Percentiles rank a stretch among this genome's conserved stretches.
Evolutionary conservation across 1,140 invertebrate genomes (phyloP).

Genomic region (Pinna nobilis): DNA sequence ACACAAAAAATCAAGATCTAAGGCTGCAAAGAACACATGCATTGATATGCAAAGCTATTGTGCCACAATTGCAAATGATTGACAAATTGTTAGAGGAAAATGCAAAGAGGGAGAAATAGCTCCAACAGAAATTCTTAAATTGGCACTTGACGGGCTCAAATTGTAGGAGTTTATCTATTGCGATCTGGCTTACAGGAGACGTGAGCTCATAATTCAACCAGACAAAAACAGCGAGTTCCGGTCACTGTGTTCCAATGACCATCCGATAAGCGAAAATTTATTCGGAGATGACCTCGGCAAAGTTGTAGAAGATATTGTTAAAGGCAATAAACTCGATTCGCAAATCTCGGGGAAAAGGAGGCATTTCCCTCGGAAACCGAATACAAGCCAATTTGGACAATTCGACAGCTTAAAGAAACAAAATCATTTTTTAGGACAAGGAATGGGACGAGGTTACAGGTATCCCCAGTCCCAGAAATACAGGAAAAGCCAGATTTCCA

Average conservation of each 20-base stretch:
- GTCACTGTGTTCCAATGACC: not conserved
- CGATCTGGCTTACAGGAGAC: not conserved
- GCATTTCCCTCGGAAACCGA: not conserved
- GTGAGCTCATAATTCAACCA: not conserved
- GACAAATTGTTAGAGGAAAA: not conserved
- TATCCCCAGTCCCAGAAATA: not conserved
- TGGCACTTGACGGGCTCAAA: not conserved
- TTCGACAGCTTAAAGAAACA: not conserved
- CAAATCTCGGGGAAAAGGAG: not conserved
- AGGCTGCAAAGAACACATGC: constrained; percentile 5
- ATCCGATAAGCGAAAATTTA: not conserved
- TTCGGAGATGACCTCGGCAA: not conserved
- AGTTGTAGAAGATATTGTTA: not conserved
- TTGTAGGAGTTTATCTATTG: not conserved
- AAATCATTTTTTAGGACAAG: not conserved
- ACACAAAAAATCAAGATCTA: not conserved
- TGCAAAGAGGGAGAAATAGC: not conserved
- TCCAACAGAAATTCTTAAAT: not conserved
- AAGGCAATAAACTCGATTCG: not conserved
- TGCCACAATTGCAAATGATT: constrained; percentile 3
- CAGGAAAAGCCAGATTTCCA: no score
- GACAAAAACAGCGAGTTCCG: not conserved
- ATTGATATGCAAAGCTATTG: constrained; percentile 2
- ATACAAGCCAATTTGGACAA: not conserved
- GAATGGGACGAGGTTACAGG: not conserved